Evolutionary conservation across 2,888 invertebrate genomes (phyloP).

Genomic region (Epinotia bilunana): DNA sequence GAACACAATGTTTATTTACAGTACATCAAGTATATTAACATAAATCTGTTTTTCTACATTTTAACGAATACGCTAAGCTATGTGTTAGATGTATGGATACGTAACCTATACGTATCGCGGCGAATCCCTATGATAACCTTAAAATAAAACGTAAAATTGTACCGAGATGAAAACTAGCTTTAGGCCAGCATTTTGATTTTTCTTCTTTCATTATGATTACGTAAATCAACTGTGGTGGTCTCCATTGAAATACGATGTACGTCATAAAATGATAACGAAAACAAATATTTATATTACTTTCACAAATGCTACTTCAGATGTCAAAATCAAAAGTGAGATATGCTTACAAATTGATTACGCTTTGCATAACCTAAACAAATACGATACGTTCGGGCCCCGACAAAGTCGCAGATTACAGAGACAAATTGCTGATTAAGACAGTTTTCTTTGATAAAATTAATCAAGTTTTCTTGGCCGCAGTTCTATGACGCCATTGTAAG

Average conservation of each 20-base stretch:
- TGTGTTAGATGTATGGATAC: not conserved
- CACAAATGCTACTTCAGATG: conserved; percentile 20
- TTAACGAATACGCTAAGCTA: not conserved
- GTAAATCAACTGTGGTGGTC: not conserved
- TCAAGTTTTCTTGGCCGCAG: not conserved
- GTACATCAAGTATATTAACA: not conserved
- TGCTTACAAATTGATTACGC: conserved; percentile 36
- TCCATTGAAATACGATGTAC: not conserved
- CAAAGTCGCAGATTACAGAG: conserved; percentile 19
- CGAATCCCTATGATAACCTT: no score
- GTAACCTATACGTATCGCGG: not conserved
- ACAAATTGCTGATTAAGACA: conserved; percentile 15
- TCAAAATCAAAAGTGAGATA: conserved; percentile 26
- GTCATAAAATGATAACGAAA: conserved; percentile 15
- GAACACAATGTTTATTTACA: conserved; percentile 1
- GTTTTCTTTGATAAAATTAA: not conserved
- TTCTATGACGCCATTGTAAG: not conserved
- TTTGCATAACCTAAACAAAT: conserved; percentile 31
- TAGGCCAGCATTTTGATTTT: not conserved
- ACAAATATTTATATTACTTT: conserved; percentile 26
- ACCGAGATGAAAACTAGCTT: no score
- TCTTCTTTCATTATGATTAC: not conserved
- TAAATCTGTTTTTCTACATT: no score
- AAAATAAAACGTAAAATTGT: no score
- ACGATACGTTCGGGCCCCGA: conserved; percentile 18